Conservation (phyloP, 2,797 vertebrate species). For the Hoplostethus atlanticus region DNA sequence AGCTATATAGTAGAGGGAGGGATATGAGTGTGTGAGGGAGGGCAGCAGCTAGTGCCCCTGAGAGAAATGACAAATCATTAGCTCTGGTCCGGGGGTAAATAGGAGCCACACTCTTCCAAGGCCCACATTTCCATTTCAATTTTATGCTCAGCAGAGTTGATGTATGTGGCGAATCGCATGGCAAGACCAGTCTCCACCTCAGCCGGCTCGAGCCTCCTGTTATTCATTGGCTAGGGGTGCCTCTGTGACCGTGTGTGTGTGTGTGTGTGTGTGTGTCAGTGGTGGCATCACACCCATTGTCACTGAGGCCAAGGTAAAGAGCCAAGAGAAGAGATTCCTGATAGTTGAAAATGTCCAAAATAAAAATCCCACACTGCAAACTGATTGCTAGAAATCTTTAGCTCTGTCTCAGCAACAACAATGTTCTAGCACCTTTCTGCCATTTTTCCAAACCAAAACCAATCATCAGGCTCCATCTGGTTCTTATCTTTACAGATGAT, state of each 20-base stretch:
- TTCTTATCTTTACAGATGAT: no score
- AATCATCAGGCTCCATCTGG: no score
- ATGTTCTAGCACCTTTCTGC: no score
- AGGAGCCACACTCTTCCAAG: constrained; percentile 84
- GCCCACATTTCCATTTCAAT: constrained; percentile 89
- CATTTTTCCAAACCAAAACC: no score
- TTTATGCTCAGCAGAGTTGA: constrained; percentile 88
- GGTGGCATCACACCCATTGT: constrained; percentile 40
- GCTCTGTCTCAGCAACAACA: no score
- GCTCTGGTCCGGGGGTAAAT: constrained; percentile 82
- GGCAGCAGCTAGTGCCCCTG: constrained; percentile 74
- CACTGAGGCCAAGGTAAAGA: constrained; percentile 51
- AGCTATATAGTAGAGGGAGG: constrained; percentile 2
- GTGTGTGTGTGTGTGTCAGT: constrained; percentile 9
- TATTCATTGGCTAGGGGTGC: constrained; percentile 74
- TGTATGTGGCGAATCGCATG: constrained; percentile 84
- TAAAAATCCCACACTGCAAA: no score
- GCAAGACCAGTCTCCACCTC: constrained; percentile 67
- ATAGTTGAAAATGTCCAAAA: not conserved
- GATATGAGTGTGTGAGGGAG: constrained; percentile 64
- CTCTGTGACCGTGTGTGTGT: constrained; percentile 77
- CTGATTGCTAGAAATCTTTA: no score
- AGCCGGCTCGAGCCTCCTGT: constrained; percentile 63
- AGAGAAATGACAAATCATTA: constrained; percentile 87
- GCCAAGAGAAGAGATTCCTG: constrained; percentile 24